A percentile compares a stretch with the other conserved stretches of the same genome.
phyloP scores from a whole-genome alignment of 2,797 vertebrate species.

The Lepilemur ruficaudatus region DNA sequence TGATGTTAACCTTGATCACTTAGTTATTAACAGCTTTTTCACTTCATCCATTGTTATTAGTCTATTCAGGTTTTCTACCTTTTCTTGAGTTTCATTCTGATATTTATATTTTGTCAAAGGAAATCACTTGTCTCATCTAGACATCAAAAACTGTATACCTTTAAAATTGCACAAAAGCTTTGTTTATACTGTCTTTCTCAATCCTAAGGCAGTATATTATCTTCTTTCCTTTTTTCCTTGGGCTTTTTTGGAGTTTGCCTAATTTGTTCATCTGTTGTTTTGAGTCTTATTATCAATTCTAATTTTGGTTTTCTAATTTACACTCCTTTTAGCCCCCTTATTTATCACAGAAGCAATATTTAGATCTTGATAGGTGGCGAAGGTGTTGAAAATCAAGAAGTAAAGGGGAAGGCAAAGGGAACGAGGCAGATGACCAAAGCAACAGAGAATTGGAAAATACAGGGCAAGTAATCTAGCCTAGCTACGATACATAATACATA shows the following conservation, averaged over 20 bases:
- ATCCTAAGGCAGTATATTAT: not conserved
- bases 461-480: not conserved
- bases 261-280: not conserved
- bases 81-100: conserved; percentile 39
- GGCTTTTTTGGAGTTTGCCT: not conserved
- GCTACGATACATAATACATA: not conserved
- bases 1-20: not conserved
- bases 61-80: conserved; percentile 4
- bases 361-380: not conserved
- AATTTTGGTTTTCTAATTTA: not conserved
- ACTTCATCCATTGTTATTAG: not conserved
- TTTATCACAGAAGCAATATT: not conserved
- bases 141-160: not conserved
- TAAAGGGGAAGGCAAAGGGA: not conserved
- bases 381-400: not conserved
- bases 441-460: not conserved
- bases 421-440: not conserved
- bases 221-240: not conserved
- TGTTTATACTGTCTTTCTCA: not conserved
- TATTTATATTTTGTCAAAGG: not conserved
- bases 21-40: not conserved
- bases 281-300: not conserved
- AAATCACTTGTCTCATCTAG: not conserved
- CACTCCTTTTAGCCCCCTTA: not conserved
- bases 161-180: not conserved